Conservation (phyloP, 2,888 invertebrate genomes). For the Philaethria dido region DNA sequence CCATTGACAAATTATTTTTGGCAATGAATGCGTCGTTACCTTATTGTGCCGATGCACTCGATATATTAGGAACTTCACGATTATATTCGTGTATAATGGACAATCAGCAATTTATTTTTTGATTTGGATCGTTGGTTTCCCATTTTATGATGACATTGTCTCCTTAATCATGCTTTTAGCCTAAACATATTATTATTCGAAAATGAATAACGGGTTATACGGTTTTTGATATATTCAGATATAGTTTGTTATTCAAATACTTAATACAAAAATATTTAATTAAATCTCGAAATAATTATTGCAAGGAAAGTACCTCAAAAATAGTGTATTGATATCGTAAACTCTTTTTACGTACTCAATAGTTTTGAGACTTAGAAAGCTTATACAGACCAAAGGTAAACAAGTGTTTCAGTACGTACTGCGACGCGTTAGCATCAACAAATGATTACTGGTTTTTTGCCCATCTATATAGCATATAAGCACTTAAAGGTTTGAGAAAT, state of each 20-base stretch:
- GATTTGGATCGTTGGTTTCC: slow-evolving; percentile 51
- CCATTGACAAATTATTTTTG: slow-evolving; percentile 46
- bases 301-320: slow-evolving; percentile 17
- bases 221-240: background rate
- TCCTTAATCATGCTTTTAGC: slow-evolving; percentile 31
- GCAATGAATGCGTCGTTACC: slow-evolving; percentile 45
- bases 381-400: slow-evolving; percentile 36
- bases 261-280: slow-evolving; percentile 1
- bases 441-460: slow-evolving; percentile 29
- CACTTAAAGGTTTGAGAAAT: slow-evolving; percentile 24
- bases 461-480: slow-evolving; percentile 5
- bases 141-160: slow-evolving; percentile 48
- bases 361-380: slow-evolving; percentile 35
- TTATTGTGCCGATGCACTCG: slow-evolving; percentile 48
- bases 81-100: slow-evolving; percentile 52
- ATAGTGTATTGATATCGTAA: slow-evolving; percentile 26
- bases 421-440: slow-evolving; percentile 40
- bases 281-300: slow-evolving; percentile 13
- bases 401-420: slow-evolving; percentile 26
- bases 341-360: slow-evolving; percentile 29
- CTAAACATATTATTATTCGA: slow-evolving; percentile 12
- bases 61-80: slow-evolving; percentile 50
- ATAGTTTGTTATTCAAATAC: background rate
- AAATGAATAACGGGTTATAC: background rate
- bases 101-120: slow-evolving; percentile 46